Evolutionary conservation across 2,797 vertebrate genomes (phyloP).

Genomic region (Vipera latastei): DNA sequence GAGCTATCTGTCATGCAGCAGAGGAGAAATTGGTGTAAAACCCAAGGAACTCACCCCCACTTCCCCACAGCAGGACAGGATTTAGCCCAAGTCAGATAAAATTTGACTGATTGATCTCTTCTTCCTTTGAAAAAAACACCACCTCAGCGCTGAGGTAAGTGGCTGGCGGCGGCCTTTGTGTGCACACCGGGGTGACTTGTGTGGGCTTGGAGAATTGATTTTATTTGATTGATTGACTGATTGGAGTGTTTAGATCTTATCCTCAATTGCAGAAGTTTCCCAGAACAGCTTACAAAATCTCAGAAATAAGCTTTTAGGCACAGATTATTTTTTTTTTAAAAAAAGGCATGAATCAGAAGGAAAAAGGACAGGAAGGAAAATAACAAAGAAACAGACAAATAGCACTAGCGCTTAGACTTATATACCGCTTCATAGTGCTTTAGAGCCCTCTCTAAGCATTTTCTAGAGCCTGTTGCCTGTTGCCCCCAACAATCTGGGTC

Average conservation of each 20-base stretch:
- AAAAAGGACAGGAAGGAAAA: background rate
- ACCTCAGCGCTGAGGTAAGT: background rate
- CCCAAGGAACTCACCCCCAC: background rate
- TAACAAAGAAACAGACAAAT: background rate
- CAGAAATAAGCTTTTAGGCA: background rate
- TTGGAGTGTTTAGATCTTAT: background rate
- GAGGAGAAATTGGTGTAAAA: fast-evolving
- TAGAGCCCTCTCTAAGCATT: too few species aligned
- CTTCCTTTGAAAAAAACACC: background rate
- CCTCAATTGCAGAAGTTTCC: background rate
- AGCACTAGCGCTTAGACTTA: too few species aligned
- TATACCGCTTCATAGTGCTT: too few species aligned
- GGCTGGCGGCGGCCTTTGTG: background rate
- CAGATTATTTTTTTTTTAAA: background rate
- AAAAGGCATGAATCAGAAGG: background rate
- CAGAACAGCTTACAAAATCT: background rate
- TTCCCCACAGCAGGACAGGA: background rate
- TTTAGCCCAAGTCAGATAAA: background rate
- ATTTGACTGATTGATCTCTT: background rate
- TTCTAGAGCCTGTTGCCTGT: too few species aligned
- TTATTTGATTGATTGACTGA: background rate
- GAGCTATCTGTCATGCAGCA: conserved; percentile 28
- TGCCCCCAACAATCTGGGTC: too few species aligned
- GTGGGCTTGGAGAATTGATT: background rate
- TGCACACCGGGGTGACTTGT: background rate